Evolutionary conservation across 2,797 vertebrate species (phyloP), one percentile per base, ranked within the genome.

Genomic region (Momotus momota): DNA sequence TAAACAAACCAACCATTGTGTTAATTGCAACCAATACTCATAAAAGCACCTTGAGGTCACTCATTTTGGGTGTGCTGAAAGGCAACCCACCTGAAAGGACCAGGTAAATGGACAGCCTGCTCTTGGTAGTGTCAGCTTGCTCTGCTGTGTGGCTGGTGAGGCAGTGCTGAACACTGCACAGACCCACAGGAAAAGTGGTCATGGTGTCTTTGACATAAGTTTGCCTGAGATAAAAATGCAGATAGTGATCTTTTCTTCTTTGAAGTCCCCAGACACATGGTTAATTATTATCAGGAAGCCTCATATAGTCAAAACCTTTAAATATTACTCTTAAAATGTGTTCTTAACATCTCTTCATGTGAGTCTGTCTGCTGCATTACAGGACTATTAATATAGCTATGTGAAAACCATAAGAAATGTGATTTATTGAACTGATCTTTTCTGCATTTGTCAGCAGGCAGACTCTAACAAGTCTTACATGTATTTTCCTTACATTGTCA

Each of bases 401-500:
- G 40, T 83, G 60, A 81, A 74, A 93, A 70, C 48, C 33, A 52
- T 77, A 58, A 58, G 58, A 72, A 75, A 72, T 27, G 15, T 38
- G 66, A 90, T 90, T 81, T 81, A 55, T 58, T 73, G 48, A 81
- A 79, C 41, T 14, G 15, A 38, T 38, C 17, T 73, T 79, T 70
- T 43, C 18, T 83, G 16, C 81, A 5, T 55, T 64, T 92, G 45
- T 71, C 29, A 79, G 52, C 27, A 64, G 29, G 60, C 22, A 73
- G 60, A 61, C 26, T 86, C 41, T 58, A 71, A 38, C 27, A 67
- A 29, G 12, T 14, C 26, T 66, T 51, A 22, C 9, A 4, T 43
- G 15, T 62, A 26, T 88, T 84, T 90, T 84, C 84, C 58, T 94
- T 95, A 51, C 95, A 98, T 97, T 25, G 97, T 98, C 45, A 93